These are phyloP conservation scores for Hyperoplus immaculatus DNA, from an alignment of 2,797 vertebrate species.

Conservation along the genomic window DNA sequence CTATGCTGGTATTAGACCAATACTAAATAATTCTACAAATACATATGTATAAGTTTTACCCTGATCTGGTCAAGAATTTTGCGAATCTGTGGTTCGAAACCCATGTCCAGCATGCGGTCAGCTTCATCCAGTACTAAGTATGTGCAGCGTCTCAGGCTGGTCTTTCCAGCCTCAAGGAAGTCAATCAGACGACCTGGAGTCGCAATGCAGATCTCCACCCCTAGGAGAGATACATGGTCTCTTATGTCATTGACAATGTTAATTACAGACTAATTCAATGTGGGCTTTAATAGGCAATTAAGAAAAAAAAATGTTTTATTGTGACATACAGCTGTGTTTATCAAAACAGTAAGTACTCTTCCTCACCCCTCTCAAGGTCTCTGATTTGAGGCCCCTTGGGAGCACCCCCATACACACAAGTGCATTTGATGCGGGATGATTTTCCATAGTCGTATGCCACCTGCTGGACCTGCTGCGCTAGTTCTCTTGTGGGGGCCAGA, in stretches of 20 bases:
- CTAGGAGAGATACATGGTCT: constrained; percentile 68
- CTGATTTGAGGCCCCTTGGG: constrained; percentile 95
- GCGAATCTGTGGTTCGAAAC: constrained; percentile 98
- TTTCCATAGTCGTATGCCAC: constrained; percentile 96
- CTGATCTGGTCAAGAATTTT: constrained; percentile 98
- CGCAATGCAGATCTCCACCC: constrained; percentile 98
- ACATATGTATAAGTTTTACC: constrained; percentile 77
- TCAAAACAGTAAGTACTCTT: background rate
- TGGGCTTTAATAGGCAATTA: background rate
- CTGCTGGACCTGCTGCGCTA: constrained; percentile 98
- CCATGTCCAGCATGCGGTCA: constrained; percentile 99
- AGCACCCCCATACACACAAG: constrained; percentile 96
- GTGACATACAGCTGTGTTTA: background rate
- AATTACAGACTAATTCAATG: background rate
- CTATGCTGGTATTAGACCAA: background rate
- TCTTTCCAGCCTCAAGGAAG: constrained; percentile 96
- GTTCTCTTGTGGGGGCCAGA: constrained; percentile 95
- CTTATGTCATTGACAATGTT: background rate
- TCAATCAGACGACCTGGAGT: constrained; percentile 98
- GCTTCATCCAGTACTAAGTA: constrained; percentile 98
- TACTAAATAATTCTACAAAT: background rate
- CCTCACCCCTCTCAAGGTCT: constrained; percentile 96
- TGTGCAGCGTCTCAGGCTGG: constrained; percentile 95
- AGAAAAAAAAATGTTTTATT: too few relatives aligned
- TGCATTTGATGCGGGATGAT: constrained; percentile 96